Percentiles rank a stretch among this genome's conserved stretches.
These are phyloP conservation scores for Hemibagrus guttatus DNA, from an alignment of 2,797 vertebrate genomes.

Conservation along the genomic window DNA sequence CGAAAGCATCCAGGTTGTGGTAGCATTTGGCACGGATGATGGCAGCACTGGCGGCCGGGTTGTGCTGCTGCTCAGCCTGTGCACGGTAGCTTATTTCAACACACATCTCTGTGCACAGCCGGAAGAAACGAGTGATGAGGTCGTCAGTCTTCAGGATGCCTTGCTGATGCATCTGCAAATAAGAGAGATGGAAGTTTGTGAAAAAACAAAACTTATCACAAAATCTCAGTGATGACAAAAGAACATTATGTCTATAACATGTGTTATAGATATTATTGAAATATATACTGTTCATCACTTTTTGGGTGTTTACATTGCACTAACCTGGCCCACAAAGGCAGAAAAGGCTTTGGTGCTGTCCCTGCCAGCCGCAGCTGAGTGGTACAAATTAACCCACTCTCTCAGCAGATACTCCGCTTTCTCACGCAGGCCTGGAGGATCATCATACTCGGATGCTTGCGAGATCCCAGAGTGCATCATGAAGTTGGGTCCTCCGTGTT, in stretches of 20 bases:
- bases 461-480: constrained; percentile 99
- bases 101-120: constrained; percentile 98
- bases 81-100: constrained; percentile 98
- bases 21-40: constrained; percentile 99
- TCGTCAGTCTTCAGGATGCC: constrained; percentile 99
- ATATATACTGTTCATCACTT: no score
- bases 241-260: neutral
- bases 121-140: constrained; percentile 98
- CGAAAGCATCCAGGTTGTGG: constrained; percentile 97
- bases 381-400: constrained; percentile 99
- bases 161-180: constrained; percentile 94
- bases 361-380: constrained; percentile 95
- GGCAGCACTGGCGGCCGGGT: constrained; percentile 95
- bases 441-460: constrained; percentile 97
- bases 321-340: constrained; percentile 98
- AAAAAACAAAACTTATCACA: neutral
- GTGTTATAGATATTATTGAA: no score
- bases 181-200: neutral
- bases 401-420: constrained; percentile 97
- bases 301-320: neutral
- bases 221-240: neutral
- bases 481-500: constrained; percentile 97
- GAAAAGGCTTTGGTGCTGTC: constrained; percentile 99
- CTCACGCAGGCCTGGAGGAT: constrained; percentile 95
- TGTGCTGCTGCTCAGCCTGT: constrained; percentile 97